Conservation (phyloP, 2,797 vertebrate species). For the Chromis chromis region DNA sequence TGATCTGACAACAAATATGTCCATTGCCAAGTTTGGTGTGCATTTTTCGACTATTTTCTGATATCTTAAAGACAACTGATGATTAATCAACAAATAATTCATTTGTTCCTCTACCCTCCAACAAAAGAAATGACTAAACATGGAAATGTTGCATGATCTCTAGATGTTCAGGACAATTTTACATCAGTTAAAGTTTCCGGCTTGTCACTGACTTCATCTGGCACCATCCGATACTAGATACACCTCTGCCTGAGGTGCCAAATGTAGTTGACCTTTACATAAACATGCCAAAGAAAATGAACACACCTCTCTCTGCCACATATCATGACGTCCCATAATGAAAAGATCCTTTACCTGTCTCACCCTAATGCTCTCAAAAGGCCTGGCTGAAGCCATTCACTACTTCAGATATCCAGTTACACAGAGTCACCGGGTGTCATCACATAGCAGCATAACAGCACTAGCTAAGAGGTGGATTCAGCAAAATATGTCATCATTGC, state of each 20-base stretch:
- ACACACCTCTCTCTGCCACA: not conserved
- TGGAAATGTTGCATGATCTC: not conserved
- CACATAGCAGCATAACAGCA: conserved; percentile 17
- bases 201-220: conserved; percentile 27
- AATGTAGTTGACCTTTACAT: conserved; percentile 17
- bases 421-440: conserved; percentile 47
- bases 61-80: no score
- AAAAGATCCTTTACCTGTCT: conserved; percentile 31
- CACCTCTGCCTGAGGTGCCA: conserved; percentile 22
- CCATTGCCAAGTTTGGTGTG: no score
- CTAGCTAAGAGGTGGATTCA: conserved; percentile 10
- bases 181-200: not conserved
- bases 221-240: conserved; percentile 35
- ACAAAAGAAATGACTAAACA: not conserved
- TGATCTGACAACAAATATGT: no score
- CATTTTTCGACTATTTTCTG: no score
- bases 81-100: no score
- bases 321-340: conserved; percentile 2
- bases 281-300: conserved; percentile 2
- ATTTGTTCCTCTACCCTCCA: not conserved
- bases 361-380: conserved; percentile 23
- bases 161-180: not conserved
- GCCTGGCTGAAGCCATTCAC: conserved; percentile 7
- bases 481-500: not conserved
- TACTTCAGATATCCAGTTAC: conserved; percentile 47